Evolutionary conservation across 2,113 vertebrate genomes (phyloP), one percentile per base, ranked within the genome.

Genomic region (Chroicocephalus ridibundus): DNA sequence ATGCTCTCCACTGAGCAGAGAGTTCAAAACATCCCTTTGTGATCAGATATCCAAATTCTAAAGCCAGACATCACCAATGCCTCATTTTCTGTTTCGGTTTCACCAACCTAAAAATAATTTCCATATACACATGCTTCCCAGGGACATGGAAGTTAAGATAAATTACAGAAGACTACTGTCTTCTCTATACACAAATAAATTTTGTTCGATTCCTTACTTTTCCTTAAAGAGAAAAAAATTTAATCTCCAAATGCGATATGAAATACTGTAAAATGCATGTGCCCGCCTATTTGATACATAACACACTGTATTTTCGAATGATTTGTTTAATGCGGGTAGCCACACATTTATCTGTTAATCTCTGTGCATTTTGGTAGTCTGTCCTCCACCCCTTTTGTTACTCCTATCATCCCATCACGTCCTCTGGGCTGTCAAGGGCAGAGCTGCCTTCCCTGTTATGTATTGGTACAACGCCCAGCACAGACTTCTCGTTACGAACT

Each of bases 401-500:
- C 55, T 90, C 44, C 88, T 93, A 55, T 90, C 77, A 61, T 89
- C 88, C 81, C 4, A 0, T 89, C 60, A 76, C 10, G 40, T 94
- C 84, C 68, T 93, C 71, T 88, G 51, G 91, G 87, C 65, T 62
- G 71, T 96, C 78, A 87, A 88, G 57, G 76, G 80, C 90, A 89
- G 77, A 95, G 88, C 78, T 94, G 82, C 77, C 76, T 90, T 90
- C 85, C 72, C 83, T 72, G 69, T 92, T 89, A 78, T 64, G 83
- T 87, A 89, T 51, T 87, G 74, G 80, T 96, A 68, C 95, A 88
- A 91, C 61, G 54, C 93, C 94, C 95, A 94, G 83, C 76, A 87
- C 94, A 93, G 78, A n/a, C 26, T 78, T 82, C 86, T 93, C 83
- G 47, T 90, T 65, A 82, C 2, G 0, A 91, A 61, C 70, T 76